A percentile compares a stretch with the other conserved stretches of the same genome.
These are phyloP conservation scores for Parnassius glacialis DNA, from an alignment of 2,888 invertebrate genomes.

Conservation along the genomic window DNA sequence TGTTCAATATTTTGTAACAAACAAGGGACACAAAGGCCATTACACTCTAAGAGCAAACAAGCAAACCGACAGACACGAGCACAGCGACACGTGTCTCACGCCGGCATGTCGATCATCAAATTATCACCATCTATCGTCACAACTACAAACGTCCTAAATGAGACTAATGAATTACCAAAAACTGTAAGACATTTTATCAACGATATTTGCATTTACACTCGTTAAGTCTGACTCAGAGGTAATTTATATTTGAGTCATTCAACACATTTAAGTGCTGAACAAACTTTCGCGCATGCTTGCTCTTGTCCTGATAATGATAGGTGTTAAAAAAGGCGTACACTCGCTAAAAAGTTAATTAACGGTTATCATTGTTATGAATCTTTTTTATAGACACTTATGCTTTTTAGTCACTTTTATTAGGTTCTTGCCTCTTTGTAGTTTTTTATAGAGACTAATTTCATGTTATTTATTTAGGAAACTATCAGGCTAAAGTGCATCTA, in stretches of 20 bases:
- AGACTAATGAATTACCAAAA: slow-evolving; percentile 2
- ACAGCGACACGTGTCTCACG: slow-evolving; percentile 47
- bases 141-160: not conserved
- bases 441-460: too few relatives aligned
- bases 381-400: not conserved
- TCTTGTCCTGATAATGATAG: slow-evolving; percentile 46
- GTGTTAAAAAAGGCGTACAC: slow-evolving; percentile 44
- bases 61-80: slow-evolving; percentile 44
- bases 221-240: slow-evolving; percentile 3
- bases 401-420: too few relatives aligned
- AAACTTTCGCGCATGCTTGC: slow-evolving; percentile 32
- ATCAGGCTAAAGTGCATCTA: too few relatives aligned
- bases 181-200: not conserved
- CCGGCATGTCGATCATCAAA: slow-evolving; percentile 59
- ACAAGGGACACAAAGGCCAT: slow-evolving; percentile 78
- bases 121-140: slow-evolving; percentile 57
- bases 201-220: not conserved
- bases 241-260: slow-evolving; percentile 22
- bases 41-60: slow-evolving; percentile 73
- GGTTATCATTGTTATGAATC: not conserved
- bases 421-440: too few relatives aligned
- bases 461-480: too few relatives aligned
- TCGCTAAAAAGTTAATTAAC: slow-evolving; percentile 15
- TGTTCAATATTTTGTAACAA: slow-evolving; percentile 81
- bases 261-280: slow-evolving; percentile 32